Base-by-base conservation (phyloP, 2,797 vertebrate species). In the Myotis planiceps region DNA sequence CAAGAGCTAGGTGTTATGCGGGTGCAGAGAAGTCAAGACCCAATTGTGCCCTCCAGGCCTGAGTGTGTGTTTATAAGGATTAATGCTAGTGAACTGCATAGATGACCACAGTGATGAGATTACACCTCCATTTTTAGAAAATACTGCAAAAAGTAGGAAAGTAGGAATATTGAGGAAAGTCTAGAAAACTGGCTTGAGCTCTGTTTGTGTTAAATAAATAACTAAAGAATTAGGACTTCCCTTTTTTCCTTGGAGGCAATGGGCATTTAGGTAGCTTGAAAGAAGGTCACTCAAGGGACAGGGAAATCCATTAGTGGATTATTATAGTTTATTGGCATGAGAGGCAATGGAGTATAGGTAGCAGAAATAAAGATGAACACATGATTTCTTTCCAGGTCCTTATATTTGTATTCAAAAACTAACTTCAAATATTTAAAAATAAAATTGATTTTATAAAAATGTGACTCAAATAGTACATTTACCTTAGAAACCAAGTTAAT, bases 371-470 rank as follows among this genome's bases (percentile, higher is more conserved):
- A 2, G 49, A 47, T 42, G 19, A 81, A 72, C 23, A 25, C 23
- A 55, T 55, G 65, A 84, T 92, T 94, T 94, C 83, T 76, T 53
- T 76, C 19, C 66, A 90, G 2, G 0, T 75, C 14, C 12, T 79
- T 82, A 13, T 75, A 76, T 75, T 94, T 94, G 34, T 76, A 97
- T 7, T 71, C 37, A 93, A 96, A 95, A 90, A 80, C 71, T 85
- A 92, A 94, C 76, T 89, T 92, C 74, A 81, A 87, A 66, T 83
- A 69, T 23, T 96, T 94, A 68, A 68, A 97, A 92, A 58, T 86
- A 32, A 92, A 86, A 87, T 45, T 53, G 34, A 74, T 53, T 95
- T 92, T 78, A 68, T 53, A 90, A 88, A 97, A 78, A 23, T 68
- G 32, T 81, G 63, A 66, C 66, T 79, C 65, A 68, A 88, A 95